These are phyloP conservation scores for Lepidothrix coronata DNA, from an alignment of 2,113 vertebrate genomes.

Conservation along the genomic window DNA sequence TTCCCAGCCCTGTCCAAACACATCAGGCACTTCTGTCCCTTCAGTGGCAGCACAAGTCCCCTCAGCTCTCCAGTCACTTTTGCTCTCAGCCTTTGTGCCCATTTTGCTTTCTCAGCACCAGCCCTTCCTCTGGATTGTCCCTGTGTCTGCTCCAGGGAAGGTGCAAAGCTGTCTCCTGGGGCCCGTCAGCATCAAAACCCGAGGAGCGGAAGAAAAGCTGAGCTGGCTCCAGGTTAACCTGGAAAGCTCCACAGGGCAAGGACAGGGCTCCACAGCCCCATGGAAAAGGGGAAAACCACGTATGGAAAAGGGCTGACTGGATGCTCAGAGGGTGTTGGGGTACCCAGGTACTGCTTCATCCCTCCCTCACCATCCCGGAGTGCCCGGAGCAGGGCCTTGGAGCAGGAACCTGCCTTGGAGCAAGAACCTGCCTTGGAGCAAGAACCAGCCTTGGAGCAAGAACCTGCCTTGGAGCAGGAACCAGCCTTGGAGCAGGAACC, in stretches of 20 bases:
- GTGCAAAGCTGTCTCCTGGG: neutral
- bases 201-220: neutral
- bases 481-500: neutral
- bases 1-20: neutral
- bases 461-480: neutral
- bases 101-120: neutral
- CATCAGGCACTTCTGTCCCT: neutral
- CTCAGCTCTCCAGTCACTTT: conserved; percentile 33
- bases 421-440: neutral
- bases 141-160: neutral
- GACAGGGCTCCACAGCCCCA: neutral
- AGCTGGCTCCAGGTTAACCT: neutral
- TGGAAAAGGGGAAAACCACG: neutral
- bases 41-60: neutral
- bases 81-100: neutral
- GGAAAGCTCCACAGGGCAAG: neutral
- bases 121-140: neutral
- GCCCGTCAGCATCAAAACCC: neutral
- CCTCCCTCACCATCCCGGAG: neutral
- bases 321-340: neutral
- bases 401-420: neutral
- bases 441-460: neutral
- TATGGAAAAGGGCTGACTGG: neutral
- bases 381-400: neutral
- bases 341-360: neutral